Percentiles rank a stretch among this genome's conserved stretches.
These are phyloP conservation scores for Sprattus sprattus DNA, from an alignment of 2,113 vertebrate species.

Conservation along the genomic window DNA sequence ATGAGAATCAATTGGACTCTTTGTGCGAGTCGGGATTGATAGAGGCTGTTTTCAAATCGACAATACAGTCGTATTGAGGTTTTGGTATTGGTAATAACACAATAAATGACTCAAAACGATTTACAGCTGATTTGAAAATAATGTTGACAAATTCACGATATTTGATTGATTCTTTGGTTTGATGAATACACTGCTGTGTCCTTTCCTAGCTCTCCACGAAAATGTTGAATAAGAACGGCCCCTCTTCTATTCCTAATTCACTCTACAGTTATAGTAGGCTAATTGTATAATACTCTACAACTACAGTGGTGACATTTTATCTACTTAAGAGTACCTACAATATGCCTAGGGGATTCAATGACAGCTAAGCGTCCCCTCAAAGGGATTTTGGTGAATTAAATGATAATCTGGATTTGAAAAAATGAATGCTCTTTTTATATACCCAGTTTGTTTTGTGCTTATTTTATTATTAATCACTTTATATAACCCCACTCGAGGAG, in stretches of 20 bases:
- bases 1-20: background rate
- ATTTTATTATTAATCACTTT: constrained; percentile 16
- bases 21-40: background rate
- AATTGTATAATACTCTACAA: background rate
- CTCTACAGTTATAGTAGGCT: background rate
- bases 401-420: background rate
- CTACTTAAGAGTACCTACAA: background rate
- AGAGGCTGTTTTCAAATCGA: background rate
- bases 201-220: background rate
- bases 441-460: background rate
- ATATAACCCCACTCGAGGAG: background rate
- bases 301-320: background rate
- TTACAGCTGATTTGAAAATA: background rate
- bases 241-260: background rate
- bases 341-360: no score
- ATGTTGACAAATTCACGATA: background rate
- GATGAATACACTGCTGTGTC: background rate
- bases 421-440: background rate
- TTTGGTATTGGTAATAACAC: background rate
- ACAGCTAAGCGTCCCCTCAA: background rate
- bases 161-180: background rate
- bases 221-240: background rate
- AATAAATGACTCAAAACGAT: background rate
- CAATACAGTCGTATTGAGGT: background rate
- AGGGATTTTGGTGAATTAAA: background rate